These are phyloP conservation scores for Synaphobranchus kaupii DNA, from an alignment of 2,797 vertebrate species.

Conservation along the genomic window DNA sequence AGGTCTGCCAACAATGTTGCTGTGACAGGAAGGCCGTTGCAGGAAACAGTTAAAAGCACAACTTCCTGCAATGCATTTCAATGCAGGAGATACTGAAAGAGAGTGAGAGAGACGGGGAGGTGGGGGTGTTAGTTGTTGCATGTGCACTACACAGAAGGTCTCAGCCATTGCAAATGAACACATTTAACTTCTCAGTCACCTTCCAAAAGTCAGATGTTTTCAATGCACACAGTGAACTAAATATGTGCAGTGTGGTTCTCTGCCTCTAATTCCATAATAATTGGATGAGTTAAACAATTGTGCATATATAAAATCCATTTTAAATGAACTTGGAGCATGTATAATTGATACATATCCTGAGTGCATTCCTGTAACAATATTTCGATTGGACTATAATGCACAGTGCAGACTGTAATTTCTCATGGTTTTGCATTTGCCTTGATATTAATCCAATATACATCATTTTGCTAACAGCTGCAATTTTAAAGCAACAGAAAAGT, in stretches of 20 bases:
- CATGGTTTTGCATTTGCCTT: background rate
- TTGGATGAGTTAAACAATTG: background rate
- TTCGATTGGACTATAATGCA: background rate
- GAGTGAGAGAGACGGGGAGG: too few species aligned
- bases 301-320: background rate
- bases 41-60: slow-evolving; percentile 35
- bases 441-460: background rate
- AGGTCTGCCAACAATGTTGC: slow-evolving; percentile 25
- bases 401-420: background rate
- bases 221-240: background rate
- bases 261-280: background rate
- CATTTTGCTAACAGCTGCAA: background rate
- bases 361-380: background rate
- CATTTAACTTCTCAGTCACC: background rate
- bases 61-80: slow-evolving; percentile 42
- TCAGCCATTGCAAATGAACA: background rate
- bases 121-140: too few species aligned
- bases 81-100: background rate
- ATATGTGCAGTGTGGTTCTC: background rate
- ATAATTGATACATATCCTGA: slow-evolving; percentile 1
- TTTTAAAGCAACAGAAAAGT: background rate
- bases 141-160: background rate
- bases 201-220: background rate
- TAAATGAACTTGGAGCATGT: background rate
- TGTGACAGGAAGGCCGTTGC: slow-evolving; percentile 32